Conservation (phyloP, 2,113 vertebrate species). For the Scartelaos histophorus region DNA sequence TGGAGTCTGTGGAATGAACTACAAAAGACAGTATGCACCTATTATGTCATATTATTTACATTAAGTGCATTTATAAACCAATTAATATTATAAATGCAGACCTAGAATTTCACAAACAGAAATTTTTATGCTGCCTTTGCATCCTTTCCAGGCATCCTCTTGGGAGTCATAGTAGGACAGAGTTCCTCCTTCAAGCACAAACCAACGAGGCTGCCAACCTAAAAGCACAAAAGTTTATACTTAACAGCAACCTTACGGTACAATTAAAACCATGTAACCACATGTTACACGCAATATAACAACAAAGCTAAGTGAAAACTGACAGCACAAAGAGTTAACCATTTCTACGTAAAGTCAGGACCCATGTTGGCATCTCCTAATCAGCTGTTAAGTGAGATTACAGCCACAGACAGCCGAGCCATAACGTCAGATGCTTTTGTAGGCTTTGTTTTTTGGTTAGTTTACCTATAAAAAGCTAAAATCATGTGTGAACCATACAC, state of each 20-base stretch:
- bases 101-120: conserved; percentile 99
- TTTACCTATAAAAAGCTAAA: not conserved
- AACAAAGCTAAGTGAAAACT: not conserved
- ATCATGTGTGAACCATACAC: not conserved
- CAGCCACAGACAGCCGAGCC: conserved; percentile 32
- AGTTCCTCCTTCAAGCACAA: conserved; percentile 92
- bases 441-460: not conserved
- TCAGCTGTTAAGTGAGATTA: conserved; percentile 50
- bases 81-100: conserved; percentile 36
- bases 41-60: not conserved
- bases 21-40: conserved; percentile 4
- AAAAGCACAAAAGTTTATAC: conserved; percentile 13
- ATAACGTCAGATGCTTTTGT: not conserved
- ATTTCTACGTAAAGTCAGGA: conserved; percentile 12
- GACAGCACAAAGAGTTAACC: conserved; percentile 3
- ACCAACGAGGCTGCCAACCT: conserved; percentile 99
- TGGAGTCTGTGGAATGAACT: conserved; percentile 93
- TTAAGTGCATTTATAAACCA: not conserved
- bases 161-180: conserved; percentile 96
- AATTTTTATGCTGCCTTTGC: conserved; percentile 98
- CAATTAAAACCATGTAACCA: not conserved
- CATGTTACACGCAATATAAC: not conserved
- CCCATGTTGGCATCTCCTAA: conserved; percentile 25
- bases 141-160: conserved; percentile 98
- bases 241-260: not conserved